Percentiles rank a stretch among this genome's conserved stretches.
Conservation (phyloP, 2,113 vertebrate species). For the Penelope pileata region DNA sequence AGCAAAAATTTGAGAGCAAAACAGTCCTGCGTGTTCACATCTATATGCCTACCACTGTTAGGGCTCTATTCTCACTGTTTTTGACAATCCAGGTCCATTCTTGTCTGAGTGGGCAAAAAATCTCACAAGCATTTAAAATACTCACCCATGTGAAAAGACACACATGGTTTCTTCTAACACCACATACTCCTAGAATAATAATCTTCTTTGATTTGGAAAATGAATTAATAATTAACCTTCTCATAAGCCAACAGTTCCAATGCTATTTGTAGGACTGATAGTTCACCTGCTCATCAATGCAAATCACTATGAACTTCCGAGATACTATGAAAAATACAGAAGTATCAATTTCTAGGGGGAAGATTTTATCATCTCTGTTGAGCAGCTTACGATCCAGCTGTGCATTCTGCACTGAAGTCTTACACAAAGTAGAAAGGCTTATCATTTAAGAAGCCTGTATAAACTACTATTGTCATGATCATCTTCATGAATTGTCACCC, state of each 20-base stretch:
- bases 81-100: not conserved
- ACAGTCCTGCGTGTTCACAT: not conserved
- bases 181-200: not conserved
- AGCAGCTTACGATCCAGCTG: not conserved
- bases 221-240: not conserved
- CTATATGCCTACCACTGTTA: not conserved
- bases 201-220: not conserved
- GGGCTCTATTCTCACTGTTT: not conserved
- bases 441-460: not conserved
- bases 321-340: not conserved
- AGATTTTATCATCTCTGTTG: not conserved
- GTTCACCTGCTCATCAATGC: not conserved
- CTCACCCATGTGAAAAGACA: not conserved
- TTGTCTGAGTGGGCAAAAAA: not conserved
- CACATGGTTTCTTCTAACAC: not conserved
- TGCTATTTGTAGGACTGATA: not conserved
- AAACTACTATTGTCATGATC: not conserved
- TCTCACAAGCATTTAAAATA: not conserved
- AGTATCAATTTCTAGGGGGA: not conserved
- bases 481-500: not conserved
- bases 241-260: not conserved
- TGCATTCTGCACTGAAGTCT: not conserved
- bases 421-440: not conserved
- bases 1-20: not conserved
- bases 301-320: not conserved